Conservation (phyloP, 64 coral and sea anemone genomes). For the Porites lutea region DNA sequence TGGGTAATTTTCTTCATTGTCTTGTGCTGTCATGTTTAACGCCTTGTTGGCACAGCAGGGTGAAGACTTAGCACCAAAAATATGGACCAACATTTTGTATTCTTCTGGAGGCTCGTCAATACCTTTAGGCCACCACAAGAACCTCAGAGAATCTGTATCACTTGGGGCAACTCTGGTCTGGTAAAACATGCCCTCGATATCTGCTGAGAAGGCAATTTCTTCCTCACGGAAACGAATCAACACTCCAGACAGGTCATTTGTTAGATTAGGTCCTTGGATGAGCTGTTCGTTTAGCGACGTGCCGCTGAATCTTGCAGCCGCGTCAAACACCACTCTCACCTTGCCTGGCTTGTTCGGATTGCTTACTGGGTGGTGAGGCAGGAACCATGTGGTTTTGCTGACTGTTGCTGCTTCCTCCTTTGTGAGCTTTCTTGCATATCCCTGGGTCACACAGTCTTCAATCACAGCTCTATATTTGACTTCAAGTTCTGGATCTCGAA, state of each 20-base stretch:
- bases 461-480: conserved; percentile 44
- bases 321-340: conserved; percentile 17
- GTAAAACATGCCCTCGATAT: conserved; percentile 55
- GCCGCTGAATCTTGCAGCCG: conserved; percentile 5
- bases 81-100: conserved; percentile 47
- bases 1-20: conserved; percentile 5
- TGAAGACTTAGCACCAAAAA: conserved; percentile 42
- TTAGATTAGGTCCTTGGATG: conserved; percentile 19
- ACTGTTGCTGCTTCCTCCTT: conserved; percentile 27
- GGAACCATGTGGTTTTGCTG: conserved; percentile 16
- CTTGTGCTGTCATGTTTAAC: conserved; percentile 25
- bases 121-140: conserved; percentile 23
- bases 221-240: conserved; percentile 54
- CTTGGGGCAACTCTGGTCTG: conserved; percentile 18
- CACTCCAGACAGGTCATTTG: conserved; percentile 13
- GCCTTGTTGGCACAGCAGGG: conserved; percentile 45
- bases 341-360: conserved; percentile 30
- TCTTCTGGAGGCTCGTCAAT: background rate
- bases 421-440: conserved; percentile 48
- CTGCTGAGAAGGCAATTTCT: conserved; percentile 30
- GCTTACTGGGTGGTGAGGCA: conserved; percentile 23
- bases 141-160: conserved; percentile 28
- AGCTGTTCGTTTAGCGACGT: conserved; percentile 39
- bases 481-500: conserved; percentile 25
- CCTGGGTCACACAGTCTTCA: conserved; percentile 26